Conservation (phyloP, 2,797 vertebrate species). For the Galago senegalensis region DNA sequence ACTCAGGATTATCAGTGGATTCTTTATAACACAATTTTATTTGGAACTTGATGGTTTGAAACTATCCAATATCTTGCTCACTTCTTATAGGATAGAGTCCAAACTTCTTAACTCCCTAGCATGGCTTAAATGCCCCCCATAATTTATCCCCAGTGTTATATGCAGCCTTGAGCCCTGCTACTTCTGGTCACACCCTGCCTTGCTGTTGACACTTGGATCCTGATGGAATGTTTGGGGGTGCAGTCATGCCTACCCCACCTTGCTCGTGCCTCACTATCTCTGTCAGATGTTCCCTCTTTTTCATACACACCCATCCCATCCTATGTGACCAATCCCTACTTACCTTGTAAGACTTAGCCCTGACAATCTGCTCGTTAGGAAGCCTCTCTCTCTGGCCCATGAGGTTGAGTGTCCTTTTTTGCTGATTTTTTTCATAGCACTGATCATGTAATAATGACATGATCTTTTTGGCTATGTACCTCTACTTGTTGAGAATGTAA, state of each 20-base stretch:
- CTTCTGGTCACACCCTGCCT: neutral
- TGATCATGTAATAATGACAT: neutral
- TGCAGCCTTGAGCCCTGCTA: neutral
- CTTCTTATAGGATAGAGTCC: neutral
- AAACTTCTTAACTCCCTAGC: neutral
- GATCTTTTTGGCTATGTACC: neutral
- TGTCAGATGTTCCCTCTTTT: neutral
- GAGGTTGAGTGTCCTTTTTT: neutral
- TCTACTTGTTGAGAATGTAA: neutral
- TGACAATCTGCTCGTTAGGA: neutral
- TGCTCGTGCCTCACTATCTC: neutral
- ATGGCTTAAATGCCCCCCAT: neutral
- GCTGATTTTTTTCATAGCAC: neutral
- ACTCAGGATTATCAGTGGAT: neutral
- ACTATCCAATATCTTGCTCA: neutral
- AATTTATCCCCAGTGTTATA: neutral
- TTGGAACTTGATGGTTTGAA: neutral
- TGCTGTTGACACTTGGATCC: neutral
- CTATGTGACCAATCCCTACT: neutral
- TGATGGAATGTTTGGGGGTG: neutral
- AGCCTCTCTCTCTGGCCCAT: neutral
- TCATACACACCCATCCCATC: no score
- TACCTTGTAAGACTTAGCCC: neutral
- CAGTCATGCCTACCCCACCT: neutral
- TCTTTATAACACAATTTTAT: slow-evolving; percentile 1